Evolutionary conservation across 2,113 vertebrate species (phyloP), one percentile per base, ranked within the genome.

Genomic region (Climacteris rufus): DNA sequence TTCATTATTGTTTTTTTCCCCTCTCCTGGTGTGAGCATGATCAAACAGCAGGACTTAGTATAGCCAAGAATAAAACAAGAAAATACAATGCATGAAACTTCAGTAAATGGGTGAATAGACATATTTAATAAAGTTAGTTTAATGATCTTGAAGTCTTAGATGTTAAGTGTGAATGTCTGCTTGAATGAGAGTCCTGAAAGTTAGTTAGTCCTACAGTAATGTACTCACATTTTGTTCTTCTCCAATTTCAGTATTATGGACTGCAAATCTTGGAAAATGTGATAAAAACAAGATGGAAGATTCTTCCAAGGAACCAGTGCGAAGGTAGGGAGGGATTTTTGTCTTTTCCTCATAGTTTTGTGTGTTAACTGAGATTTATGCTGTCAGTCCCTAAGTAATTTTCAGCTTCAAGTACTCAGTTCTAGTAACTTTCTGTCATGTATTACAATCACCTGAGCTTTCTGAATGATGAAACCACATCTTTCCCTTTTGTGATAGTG

Each of bases 271-370:
- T 99, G 97, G 99, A 99, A 98, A 98, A 98, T 6, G 99, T 99
- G 97, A 99, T 99, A 96, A 99, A 99, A 98, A 99, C 99, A 89
- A 99, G 99, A 95, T 99, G 99, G 99, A 99, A 99, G 98, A 99
- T 99, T 97, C 99, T 99, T 63, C 99, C 99, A 20, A 98, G 99
- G 95, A 99, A 99, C 98, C 99, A 99, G 61, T 99, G 99, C 94
- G 99, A 99, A 98, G 99, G 99, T 99, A 99, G 97, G 97, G 89
- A 94, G 78, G 64, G 33, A 9, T 44, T 86, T 85, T 83, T 93
- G 49, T 54, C 8, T n/a, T 89, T 7, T 39, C 23, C 22, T 87
- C 27, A 3, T 40, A 35, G 30, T 14, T 68, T 56, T 16, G 9
- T 39, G 9, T 50, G 7, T 57, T 49, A 56, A 39, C 31, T 60